A percentile compares a stretch with the other conserved stretches of the same genome.
These are phyloP conservation scores for Sebastes trivittatus DNA, from an alignment of 2,797 vertebrate species.

Conservation along the genomic window DNA sequence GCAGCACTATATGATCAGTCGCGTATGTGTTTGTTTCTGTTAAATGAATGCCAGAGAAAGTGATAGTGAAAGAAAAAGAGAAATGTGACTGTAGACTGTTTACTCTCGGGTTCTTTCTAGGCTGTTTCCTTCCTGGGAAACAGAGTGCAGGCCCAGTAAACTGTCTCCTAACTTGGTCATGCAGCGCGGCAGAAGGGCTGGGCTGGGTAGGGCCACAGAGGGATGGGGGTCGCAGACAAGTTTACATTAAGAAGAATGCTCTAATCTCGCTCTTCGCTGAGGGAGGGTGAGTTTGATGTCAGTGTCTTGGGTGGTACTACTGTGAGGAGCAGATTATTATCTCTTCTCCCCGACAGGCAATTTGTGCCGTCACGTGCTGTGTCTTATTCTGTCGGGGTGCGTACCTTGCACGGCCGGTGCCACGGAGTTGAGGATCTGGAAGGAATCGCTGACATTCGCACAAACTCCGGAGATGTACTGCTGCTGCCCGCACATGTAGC, in stretches of 20 bases:
- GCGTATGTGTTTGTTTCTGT: neutral
- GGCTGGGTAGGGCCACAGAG: slow-evolving; percentile 48
- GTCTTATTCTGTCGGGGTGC: neutral
- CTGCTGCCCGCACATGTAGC: slow-evolving; percentile 93
- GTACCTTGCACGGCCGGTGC: slow-evolving; percentile 81
- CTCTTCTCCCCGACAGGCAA: slow-evolving; percentile 31
- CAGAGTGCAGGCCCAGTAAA: slow-evolving; percentile 68
- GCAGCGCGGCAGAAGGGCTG: slow-evolving; percentile 63
- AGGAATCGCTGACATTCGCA: slow-evolving; percentile 92
- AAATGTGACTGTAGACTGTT: slow-evolving; percentile 37
- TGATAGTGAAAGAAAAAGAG: neutral
- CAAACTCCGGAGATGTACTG: slow-evolving; percentile 96
- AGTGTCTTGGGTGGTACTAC: slow-evolving; percentile 52
- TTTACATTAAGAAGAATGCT: slow-evolving; percentile 79
- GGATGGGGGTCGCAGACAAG: slow-evolving; percentile 54
- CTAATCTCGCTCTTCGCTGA: slow-evolving; percentile 54
- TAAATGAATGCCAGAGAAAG: neutral
- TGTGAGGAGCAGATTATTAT: slow-evolving; percentile 39
- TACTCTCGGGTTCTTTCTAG: slow-evolving; percentile 40
- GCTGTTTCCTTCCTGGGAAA: slow-evolving; percentile 63
- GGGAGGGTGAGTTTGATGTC: slow-evolving; percentile 36
- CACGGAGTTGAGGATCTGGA: slow-evolving; percentile 90
- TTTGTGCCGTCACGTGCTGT: slow-evolving; percentile 19
- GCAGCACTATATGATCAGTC: neutral
- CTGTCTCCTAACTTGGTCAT: slow-evolving; percentile 91